Evolutionary conservation across 2,888 invertebrate species (phyloP), one percentile per base, ranked within the genome.

Genomic region (Parelbella ahira): DNA sequence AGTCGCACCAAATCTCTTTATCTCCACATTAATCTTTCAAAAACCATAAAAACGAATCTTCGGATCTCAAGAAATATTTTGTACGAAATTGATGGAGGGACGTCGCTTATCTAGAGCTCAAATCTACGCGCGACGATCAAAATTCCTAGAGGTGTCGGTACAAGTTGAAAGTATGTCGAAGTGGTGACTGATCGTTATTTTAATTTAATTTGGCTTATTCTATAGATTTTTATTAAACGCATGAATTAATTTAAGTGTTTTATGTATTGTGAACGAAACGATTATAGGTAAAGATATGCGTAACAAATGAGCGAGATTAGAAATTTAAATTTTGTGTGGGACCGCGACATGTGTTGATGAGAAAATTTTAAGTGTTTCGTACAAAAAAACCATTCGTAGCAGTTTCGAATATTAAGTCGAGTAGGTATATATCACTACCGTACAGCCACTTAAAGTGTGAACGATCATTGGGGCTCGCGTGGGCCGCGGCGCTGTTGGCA

Each of bases 111-210:
- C 87, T 63, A 53, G 52, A 63, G 57, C 65, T 68, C 46, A 60
- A 65, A 84, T 86, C 84, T 54, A 71, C 62, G 63, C 68, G 60
- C 57, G 65, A 56, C 73, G 66, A 81, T 84, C 75, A 78, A 84
- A 78, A 87, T 86, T 87, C 84, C 72, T 84, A 74, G 77, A 87
- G 86, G 87, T 87, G 87, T 86, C 82, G 75, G 86, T 86, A 83
- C 79, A 78, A 68, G 60, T 54, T 58, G 55, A 55, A 68, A 73
- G 64, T 71, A 81, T 80, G 75, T 67, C 60, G 57, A 61, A 62
- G 60, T 67, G 66, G 49, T 56, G 55, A 51, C 50, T 63, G 58
- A 64, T 71, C 54, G 53, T 60, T 58, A 53, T 60, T 55, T 49
- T 50, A 51, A 54, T 51, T 60, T 63, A 59, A 60, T 54, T 63